phyloP scores from a whole-genome alignment of 2,797 vertebrate genomes.

The Pangasius macronema region DNA sequence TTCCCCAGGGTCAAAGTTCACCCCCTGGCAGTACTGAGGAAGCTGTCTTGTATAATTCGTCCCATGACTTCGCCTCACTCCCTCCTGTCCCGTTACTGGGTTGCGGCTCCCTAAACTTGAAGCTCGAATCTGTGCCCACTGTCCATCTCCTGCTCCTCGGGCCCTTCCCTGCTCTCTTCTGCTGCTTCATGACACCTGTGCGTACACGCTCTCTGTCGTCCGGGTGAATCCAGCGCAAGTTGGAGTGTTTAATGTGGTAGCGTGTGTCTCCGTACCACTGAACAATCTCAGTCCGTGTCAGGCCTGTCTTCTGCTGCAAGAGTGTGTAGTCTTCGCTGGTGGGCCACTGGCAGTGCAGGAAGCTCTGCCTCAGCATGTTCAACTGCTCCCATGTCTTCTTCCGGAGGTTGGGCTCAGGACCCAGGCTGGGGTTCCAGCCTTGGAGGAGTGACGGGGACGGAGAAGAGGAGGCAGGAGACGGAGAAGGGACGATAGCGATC shows the following conservation, averaged over 20 bases:
- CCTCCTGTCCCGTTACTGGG: conserved; percentile 40
- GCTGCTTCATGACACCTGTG: conserved; percentile 52
- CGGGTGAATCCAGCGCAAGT: conserved; percentile 77
- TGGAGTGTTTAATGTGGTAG: conserved; percentile 77
- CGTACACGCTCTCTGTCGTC: conserved; percentile 59
- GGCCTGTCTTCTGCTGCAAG: conserved; percentile 66
- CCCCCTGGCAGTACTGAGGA: conserved; percentile 47
- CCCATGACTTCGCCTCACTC: conserved; percentile 30
- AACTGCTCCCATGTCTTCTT: conserved; percentile 75
- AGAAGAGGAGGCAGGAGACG: conserved; percentile 46
- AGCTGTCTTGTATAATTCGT: conserved; percentile 27
- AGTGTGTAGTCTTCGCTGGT: conserved; percentile 69
- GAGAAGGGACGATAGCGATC: conserved; percentile 26
- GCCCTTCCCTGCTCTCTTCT: conserved; percentile 28
- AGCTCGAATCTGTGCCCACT: conserved; percentile 19
- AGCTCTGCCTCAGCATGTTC: conserved; percentile 73
- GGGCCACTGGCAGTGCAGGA: conserved; percentile 80
- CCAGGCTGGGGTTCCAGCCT: conserved; percentile 43
- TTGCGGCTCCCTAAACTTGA: conserved; percentile 22
- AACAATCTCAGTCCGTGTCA: conserved; percentile 71
- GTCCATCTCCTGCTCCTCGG: conserved; percentile 31
- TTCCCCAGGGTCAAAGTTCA: conserved; percentile 48
- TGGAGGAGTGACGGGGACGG: conserved; percentile 37
- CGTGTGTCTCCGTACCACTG: conserved; percentile 84
- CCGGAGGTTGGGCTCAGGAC: conserved; percentile 63